phyloP scores from a whole-genome alignment of 2,797 vertebrate species.

The Odontamblyopus rebecca region DNA sequence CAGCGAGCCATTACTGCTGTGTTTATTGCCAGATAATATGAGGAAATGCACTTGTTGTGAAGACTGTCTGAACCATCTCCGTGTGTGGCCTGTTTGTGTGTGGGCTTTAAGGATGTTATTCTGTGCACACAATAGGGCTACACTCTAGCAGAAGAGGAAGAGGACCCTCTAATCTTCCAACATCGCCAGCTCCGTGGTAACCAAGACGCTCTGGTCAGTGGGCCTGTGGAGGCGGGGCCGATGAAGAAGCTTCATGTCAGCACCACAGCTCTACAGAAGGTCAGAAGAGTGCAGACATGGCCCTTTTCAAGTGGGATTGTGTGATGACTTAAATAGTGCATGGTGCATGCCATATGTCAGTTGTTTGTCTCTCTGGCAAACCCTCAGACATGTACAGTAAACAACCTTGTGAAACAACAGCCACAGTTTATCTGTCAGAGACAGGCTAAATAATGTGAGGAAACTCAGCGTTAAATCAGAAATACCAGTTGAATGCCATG shows the following conservation, averaged over 20 bases:
- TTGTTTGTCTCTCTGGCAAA: conserved; percentile 24
- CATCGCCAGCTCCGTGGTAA: conserved; percentile 88
- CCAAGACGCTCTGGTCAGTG: conserved; percentile 86
- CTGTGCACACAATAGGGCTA: conserved; percentile 83
- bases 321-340: background rate
- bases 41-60: conserved; percentile 47
- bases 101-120: conserved; percentile 35
- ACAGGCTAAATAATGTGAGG: conserved; percentile 11
- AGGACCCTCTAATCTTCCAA: conserved; percentile 94
- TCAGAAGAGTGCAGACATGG: conserved; percentile 42
- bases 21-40: conserved; percentile 51
- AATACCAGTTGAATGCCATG: background rate
- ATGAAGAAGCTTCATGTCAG: conserved; percentile 99
- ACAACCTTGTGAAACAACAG: conserved; percentile 19
- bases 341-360: background rate
- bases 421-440: conserved; percentile 24
- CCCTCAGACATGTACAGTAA: conserved; percentile 20
- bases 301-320: background rate
- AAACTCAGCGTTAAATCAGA: conserved; percentile 23
- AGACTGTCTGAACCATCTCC: conserved; percentile 25
- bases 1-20: conserved; percentile 27
- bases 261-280: conserved; percentile 98
- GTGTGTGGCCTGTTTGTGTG: conserved; percentile 50
- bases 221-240: conserved; percentile 91
- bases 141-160: conserved; percentile 96